phyloP scores from a whole-genome alignment of 2,113 vertebrate species.

The Antennarius striatus region DNA sequence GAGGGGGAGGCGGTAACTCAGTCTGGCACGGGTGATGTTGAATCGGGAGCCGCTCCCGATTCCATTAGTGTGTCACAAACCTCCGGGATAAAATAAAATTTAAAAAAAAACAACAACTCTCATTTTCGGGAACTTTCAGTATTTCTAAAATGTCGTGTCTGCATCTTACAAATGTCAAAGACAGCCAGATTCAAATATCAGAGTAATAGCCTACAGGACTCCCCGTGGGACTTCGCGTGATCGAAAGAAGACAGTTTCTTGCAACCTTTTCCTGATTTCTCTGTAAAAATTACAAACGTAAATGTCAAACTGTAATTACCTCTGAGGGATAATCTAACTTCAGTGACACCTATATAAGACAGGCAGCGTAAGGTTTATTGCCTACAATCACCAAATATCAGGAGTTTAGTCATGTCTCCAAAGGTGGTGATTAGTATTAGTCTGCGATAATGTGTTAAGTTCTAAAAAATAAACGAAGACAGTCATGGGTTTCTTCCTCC shows the following conservation, averaged over 20 bases:
- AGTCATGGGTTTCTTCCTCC: slow-evolving; percentile 1
- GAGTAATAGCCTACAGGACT: background rate
- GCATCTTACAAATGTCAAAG: slow-evolving; percentile 45
- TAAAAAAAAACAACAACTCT: too few relatives aligned
- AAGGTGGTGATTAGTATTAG: slow-evolving; percentile 18
- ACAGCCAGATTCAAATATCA: slow-evolving; percentile 39
- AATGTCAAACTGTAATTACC: too few relatives aligned
- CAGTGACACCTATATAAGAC: too few relatives aligned
- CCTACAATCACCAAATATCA: too few relatives aligned
- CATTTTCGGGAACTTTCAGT: too few relatives aligned
- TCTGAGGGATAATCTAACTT: background rate
- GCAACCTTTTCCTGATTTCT: too few relatives aligned
- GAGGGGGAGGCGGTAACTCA: background rate
- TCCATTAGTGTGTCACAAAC: too few relatives aligned
- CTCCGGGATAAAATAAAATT: too few relatives aligned
- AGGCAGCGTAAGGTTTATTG: too few relatives aligned
- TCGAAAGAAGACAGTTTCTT: too few relatives aligned
- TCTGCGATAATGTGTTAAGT: slow-evolving; percentile 5
- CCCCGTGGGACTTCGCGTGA: slow-evolving; percentile 22
- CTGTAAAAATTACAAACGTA: too few relatives aligned
- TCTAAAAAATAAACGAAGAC: background rate
- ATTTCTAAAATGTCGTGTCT: background rate
- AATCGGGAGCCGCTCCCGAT: too few relatives aligned
- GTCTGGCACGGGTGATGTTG: background rate
- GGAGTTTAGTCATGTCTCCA: slow-evolving; percentile 10